Conservation (phyloP, 2,888 invertebrate species). For the Listrodromus nycthemerus region DNA sequence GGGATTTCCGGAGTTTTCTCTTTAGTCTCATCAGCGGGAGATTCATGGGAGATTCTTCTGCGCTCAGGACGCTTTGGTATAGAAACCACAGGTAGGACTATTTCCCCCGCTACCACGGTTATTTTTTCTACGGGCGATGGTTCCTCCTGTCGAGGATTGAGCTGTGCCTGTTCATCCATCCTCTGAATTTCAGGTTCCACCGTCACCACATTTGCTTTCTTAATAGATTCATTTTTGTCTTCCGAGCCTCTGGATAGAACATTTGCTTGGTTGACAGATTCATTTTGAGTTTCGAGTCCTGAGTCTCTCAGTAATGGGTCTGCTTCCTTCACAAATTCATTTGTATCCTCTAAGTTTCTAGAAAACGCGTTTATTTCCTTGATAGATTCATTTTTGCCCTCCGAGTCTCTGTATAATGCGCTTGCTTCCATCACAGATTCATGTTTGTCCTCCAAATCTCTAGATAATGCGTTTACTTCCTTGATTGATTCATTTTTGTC, state of each 20-base stretch:
- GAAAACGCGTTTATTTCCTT: neutral
- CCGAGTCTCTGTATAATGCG: neutral
- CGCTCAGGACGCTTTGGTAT: slow-evolving; percentile 75
- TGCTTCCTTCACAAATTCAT: slow-evolving; percentile 30
- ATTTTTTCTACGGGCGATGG: slow-evolving; percentile 68
- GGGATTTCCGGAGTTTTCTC: slow-evolving; percentile 67
- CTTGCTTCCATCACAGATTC: slow-evolving; percentile 39
- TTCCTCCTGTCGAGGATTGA: slow-evolving; percentile 28
- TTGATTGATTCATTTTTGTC: slow-evolving; percentile 47
- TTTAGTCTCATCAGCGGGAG: slow-evolving; percentile 45
- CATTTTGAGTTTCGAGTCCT: slow-evolving; percentile 36
- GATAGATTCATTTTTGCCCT: slow-evolving; percentile 4
- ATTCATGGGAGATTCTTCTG: slow-evolving; percentile 69
- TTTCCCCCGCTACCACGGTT: slow-evolving; percentile 72
- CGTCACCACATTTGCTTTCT: neutral
- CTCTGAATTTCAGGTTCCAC: neutral
- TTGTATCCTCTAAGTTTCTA: neutral
- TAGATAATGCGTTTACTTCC: slow-evolving; percentile 14
- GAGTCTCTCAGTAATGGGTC: slow-evolving; percentile 23
- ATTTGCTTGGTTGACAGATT: slow-evolving; percentile 38
- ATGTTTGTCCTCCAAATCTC: slow-evolving; percentile 40
- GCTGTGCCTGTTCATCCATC: neutral
- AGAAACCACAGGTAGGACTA: slow-evolving; percentile 61
- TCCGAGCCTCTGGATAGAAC: neutral
- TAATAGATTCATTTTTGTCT: neutral